Base-by-base conservation (phyloP, 2,113 vertebrate genomes). In the Atlantisia rogersi region DNA sequence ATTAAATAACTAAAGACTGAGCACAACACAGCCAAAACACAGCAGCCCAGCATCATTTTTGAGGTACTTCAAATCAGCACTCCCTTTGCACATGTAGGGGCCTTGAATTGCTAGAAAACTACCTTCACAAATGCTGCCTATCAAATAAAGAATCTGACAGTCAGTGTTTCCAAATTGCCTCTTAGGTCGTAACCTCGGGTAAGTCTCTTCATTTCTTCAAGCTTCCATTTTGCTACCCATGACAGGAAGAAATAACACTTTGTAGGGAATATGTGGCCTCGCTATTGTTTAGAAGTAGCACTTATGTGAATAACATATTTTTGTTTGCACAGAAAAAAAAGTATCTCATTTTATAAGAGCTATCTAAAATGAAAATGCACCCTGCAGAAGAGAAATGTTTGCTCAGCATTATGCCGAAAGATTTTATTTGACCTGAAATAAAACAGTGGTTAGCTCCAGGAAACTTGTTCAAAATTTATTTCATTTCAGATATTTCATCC, bases 301-400 rank as follows among this genome's bases (percentile, higher is more conserved):
- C 21, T 40, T 40, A 32, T 35, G 13, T 26, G 77, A 78, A 83
- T n/a, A 59, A 50, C 24, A 9, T 42, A 12, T 53, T 76, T 84
- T 60, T 80, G 70, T 73, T 53, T 50, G 11, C 70, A 80, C 9
- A 70, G n/a, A 25, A 76, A 70, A 87, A 62, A 40, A 39, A 25
- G 48, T 5, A 19, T 14, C 32, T 65, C 9, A 83, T 88, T 94
- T 46, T 93, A 92, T 67, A 96, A 90, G 80, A 82, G 46, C 76
- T 76, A 64, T 50, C 90, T 88, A 82, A 93, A 90, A 96, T 90
- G 53, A 94, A 93, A 94, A 93, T 46, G 40, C 68, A 17, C 44
- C 24, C 70, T 85, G 24, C 14, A 85, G 73, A 73, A 62, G 58
- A 90, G 71, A 76, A 93, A 90, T 20, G 28, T 86, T 93, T 90